These are phyloP conservation scores for Nephila pilipes DNA, from an alignment of 1,140 invertebrate genomes.

Conservation along the genomic window DNA sequence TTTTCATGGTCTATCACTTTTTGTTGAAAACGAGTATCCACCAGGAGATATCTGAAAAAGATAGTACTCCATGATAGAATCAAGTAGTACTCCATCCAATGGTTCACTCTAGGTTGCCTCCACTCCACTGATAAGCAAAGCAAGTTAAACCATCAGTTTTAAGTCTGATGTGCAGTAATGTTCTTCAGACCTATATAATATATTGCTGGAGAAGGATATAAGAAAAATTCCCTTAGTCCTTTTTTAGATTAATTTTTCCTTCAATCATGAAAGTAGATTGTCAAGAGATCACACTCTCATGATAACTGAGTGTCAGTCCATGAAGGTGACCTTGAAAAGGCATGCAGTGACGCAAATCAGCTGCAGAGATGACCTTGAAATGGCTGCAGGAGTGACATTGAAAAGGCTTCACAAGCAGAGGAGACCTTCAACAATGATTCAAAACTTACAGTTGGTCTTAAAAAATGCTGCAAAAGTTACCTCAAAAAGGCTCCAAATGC, in stretches of 20 bases:
- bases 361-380: neutral
- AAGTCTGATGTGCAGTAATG: neutral
- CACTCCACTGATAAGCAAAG: neutral
- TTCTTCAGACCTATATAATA: neutral
- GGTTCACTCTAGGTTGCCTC: neutral
- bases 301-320: neutral
- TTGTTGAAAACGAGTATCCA: neutral
- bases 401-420: neutral
- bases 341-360: neutral
- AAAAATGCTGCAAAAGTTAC: neutral
- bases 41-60: neutral
- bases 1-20: neutral
- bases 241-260: neutral
- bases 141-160: neutral
- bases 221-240: neutral
- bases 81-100: neutral
- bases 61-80: neutral
- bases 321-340: neutral
- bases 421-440: neutral
- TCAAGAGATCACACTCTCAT: neutral
- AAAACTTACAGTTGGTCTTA: neutral
- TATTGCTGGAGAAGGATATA: neutral
- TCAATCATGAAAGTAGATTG: conserved; percentile 4
- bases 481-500: neutral
- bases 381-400: neutral